Base-by-base conservation (phyloP, 2,888 invertebrate species). In the Nymphalis c-album region DNA sequence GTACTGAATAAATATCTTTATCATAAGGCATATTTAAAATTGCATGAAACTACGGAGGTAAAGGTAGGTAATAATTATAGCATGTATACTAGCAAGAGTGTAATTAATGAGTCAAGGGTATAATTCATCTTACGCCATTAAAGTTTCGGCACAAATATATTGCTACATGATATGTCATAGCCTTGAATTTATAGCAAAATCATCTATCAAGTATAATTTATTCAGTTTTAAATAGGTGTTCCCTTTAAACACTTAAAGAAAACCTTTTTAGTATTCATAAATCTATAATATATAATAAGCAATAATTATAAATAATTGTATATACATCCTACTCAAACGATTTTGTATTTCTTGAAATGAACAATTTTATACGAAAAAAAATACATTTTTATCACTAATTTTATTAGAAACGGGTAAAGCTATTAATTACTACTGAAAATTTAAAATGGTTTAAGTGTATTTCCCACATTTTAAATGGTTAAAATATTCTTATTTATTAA, bases 61-160 rank as follows among this genome's bases (percentile, higher is more conserved):
- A 48, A 18, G 57, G 35, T 57, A 18, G 57, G 35, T 57, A 61
- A 50, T 66, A 57, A 66, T 62, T 48, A 68, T 22, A 58, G 50
- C 53, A 55, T n/a, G 40, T 50, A 62, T 46, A 62, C 62, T 65
- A 50, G 60, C 55, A 62, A 63, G 64, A 65, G 55, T 31, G 65
- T 65, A 71, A 63, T 60, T 63, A 65, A 63, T 68, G 65, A 60
- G 65, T 55, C 63, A 68, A 60, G 65, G 47, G 65, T 60, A 60
- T 65, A 53, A 48, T 63, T 65, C 40, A 45, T 58, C 59, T 60
- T 60, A 45, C 63, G 50, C 63, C 65, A 62, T 60, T 65, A 63
- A 48, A 35, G 35, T 66, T 64, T 61, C 57, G 60, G n/a, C 26
- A 18, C 31, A 58, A 64, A 17, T 58, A 45, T 64, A 47, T 64